A percentile compares a stretch with the other conserved stretches of the same genome.
Evolutionary conservation across 2,113 vertebrate genomes (phyloP).

Genomic region (Telmatochromis sp.): DNA sequence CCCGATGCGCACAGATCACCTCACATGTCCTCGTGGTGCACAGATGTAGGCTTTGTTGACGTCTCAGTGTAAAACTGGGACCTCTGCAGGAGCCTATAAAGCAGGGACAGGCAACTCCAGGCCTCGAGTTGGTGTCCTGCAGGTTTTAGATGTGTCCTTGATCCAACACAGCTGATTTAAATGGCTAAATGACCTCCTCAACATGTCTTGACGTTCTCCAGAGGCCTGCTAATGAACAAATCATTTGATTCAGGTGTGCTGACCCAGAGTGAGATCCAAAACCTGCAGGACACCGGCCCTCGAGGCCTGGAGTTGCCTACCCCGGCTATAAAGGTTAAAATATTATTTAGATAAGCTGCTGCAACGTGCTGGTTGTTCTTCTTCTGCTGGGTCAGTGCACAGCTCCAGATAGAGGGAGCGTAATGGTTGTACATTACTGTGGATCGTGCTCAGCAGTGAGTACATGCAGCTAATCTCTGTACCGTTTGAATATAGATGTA

Average conservation of each 20-base stretch:
- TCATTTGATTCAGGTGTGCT: accelerated
- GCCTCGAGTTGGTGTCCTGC: background rate
- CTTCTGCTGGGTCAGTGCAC: background rate
- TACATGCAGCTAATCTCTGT: background rate
- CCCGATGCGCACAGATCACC: background rate
- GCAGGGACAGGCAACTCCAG: accelerated
- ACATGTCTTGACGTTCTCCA: accelerated
- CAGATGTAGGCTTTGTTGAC: background rate
- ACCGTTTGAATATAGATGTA: background rate
- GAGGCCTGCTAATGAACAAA: accelerated
- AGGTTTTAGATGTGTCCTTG: background rate
- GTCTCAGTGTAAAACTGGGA: background rate
- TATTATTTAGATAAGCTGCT: background rate
- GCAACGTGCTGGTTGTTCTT: background rate
- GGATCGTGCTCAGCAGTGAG: accelerated
- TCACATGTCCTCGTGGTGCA: background rate
- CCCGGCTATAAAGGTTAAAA: background rate
- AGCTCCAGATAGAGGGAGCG: background rate
- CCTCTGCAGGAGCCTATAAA: accelerated
- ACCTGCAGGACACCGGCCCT: background rate
- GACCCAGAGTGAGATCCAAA: background rate
- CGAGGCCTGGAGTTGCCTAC: background rate
- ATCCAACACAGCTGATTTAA: accelerated
- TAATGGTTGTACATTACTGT: background rate
- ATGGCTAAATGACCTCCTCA: accelerated